Percentiles rank a stretch among this genome's conserved stretches.
phyloP scores from a whole-genome alignment of 2,113 vertebrate species.

The Campylomormyrus tamandua region DNA sequence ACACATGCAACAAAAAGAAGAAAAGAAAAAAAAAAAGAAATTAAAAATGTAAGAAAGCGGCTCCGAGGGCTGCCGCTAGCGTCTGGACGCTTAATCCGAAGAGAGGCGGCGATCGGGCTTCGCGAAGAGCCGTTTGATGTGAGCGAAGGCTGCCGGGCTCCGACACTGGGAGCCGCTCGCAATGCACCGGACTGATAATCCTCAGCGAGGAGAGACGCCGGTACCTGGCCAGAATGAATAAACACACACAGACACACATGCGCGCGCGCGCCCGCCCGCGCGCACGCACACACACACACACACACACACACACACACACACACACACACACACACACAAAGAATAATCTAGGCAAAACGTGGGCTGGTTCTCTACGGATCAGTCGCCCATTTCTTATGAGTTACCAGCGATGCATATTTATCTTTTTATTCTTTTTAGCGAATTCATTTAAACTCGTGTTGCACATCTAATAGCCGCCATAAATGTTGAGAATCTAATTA shows the following conservation, averaged over 20 bases:
- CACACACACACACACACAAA: neutral
- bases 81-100: slow-evolving; percentile 34
- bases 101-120: slow-evolving; percentile 30
- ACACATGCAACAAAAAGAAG: neutral
- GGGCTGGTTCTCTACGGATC: slow-evolving; percentile 25
- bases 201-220: slow-evolving; percentile 5
- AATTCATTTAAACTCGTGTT: neutral
- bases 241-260: slow-evolving; percentile 13
- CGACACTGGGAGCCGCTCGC: slow-evolving; percentile 49
- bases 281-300: neutral
- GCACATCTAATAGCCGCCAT: neutral
- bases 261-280: neutral
- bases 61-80: neutral
- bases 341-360: slow-evolving; percentile 25
- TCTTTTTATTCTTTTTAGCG: neutral
- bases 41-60: neutral
- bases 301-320: too few relatives aligned
- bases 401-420: neutral
- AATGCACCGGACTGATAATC: slow-evolving; percentile 42
- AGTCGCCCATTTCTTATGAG: slow-evolving; percentile 23
- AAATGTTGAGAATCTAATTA: neutral
- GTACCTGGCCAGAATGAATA: slow-evolving; percentile 48
- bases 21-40: neutral
- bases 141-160: slow-evolving; percentile 51
- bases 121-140: slow-evolving; percentile 43